phyloP scores from a whole-genome alignment of 1,140 invertebrate species.

The Drosophila mayri region DNA sequence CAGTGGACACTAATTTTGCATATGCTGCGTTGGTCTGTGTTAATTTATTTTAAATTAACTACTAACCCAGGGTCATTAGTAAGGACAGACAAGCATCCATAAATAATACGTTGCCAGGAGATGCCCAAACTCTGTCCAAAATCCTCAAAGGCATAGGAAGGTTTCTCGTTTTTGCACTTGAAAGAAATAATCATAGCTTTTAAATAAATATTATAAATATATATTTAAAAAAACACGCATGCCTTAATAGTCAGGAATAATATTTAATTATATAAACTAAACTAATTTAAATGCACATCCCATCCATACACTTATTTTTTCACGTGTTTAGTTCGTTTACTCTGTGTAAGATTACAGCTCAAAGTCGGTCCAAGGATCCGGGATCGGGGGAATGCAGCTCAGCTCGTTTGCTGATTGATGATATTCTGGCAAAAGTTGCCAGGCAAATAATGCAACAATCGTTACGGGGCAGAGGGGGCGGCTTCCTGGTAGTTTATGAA shows the following conservation, averaged over 20 bases:
- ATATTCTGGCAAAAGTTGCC: slow-evolving; percentile 54
- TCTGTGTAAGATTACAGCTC: slow-evolving; percentile 27
- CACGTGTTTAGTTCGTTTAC: slow-evolving; percentile 2
- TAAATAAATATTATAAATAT: neutral
- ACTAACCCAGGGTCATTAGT: slow-evolving; percentile 26
- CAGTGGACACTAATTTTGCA: slow-evolving; percentile 12
- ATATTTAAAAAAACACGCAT: no score
- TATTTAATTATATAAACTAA: neutral
- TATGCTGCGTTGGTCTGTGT: slow-evolving; percentile 23
- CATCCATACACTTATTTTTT: neutral
- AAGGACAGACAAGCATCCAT: slow-evolving; percentile 26
- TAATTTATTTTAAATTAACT: slow-evolving; percentile 43
- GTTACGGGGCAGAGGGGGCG: neutral
- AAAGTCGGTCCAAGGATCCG: neutral
- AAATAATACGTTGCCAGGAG: slow-evolving; percentile 37
- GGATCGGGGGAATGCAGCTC: slow-evolving; percentile 9
- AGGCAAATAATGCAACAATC: slow-evolving; percentile 49
- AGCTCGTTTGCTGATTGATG: slow-evolving; percentile 63
- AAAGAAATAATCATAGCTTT: neutral
- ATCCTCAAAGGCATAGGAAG: slow-evolving; percentile 14
- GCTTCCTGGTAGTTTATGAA: slow-evolving; percentile 41
- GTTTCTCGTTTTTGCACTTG: neutral
- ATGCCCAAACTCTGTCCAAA: slow-evolving; percentile 13
- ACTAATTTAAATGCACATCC: neutral
- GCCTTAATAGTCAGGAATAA: neutral